These are phyloP conservation scores for Cephalotes varians DNA, from an alignment of 2,888 invertebrate genomes.

Conservation along the genomic window DNA sequence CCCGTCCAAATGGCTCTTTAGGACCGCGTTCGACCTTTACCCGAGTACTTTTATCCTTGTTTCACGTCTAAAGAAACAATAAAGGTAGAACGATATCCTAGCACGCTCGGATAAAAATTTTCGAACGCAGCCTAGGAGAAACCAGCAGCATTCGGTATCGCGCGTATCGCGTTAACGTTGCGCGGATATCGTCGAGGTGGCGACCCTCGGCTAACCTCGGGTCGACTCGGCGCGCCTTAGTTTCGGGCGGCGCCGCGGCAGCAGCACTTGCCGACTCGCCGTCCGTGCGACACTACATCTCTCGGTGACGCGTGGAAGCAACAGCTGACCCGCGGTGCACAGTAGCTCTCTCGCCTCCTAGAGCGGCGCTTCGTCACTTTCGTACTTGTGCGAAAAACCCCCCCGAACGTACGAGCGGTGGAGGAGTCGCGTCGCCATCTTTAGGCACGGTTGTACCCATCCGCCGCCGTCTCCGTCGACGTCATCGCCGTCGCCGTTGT, in stretches of 20 bases:
- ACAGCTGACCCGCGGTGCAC: conserved; percentile 70
- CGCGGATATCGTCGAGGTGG: neutral
- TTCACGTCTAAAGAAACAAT: too few species aligned
- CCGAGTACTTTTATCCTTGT: too few species aligned
- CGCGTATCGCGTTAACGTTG: conserved; percentile 7
- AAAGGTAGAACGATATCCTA: too few species aligned
- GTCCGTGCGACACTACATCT: conserved; percentile 72
- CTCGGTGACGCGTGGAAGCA: conserved; percentile 69
- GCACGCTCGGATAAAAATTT: too few species aligned
- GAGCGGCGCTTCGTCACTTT: conserved; percentile 74
- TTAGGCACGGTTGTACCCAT: conserved; percentile 70
- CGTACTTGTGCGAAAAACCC: conserved; percentile 79
- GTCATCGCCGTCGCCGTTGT: conserved; percentile 44
- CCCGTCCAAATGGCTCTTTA: neutral
- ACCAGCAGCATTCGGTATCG: neutral
- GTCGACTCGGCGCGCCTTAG: neutral
- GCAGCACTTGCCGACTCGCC: conserved; percentile 61
- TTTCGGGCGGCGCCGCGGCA: conserved; percentile 29
- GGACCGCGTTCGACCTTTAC: too few species aligned
- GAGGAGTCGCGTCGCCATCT: conserved; percentile 81
- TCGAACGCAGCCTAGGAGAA: too few species aligned
- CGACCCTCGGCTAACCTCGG: neutral
- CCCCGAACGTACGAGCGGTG: conserved; percentile 68
- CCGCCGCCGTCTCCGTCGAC: conserved; percentile 59
- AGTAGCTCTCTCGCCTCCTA: conserved; percentile 76